These are phyloP conservation scores for Dascillus cervinus DNA, from an alignment of 2,888 invertebrate genomes.

Conservation along the genomic window DNA sequence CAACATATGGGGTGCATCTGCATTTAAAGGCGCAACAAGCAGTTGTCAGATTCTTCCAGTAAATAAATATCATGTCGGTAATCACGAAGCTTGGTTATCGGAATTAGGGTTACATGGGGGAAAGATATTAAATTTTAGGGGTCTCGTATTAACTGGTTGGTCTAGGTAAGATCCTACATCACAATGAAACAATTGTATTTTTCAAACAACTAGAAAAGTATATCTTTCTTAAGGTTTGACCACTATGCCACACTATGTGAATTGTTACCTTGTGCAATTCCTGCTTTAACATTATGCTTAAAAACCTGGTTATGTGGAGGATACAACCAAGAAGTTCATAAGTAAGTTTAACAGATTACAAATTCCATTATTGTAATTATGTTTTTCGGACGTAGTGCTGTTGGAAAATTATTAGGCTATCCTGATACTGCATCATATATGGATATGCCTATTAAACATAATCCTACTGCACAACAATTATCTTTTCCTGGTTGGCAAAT, in stretches of 20 bases:
- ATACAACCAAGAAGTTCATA: conserved; percentile 41
- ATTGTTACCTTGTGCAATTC: conserved; percentile 55
- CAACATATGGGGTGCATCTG: conserved; percentile 69
- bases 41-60: conserved; percentile 60
- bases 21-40: conserved; percentile 82
- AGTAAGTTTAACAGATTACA: conserved; percentile 29
- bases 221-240: conserved; percentile 49
- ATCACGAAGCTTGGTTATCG: conserved; percentile 65
- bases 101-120: conserved; percentile 46
- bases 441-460: conserved; percentile 38
- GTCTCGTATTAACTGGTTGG: conserved; percentile 67
- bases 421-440: conserved; percentile 37
- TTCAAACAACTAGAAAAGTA: background rate
- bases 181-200: conserved; percentile 6
- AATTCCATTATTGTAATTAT: background rate
- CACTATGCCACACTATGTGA: conserved; percentile 68
- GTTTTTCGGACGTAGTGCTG: conserved; percentile 24
- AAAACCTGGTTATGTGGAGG: conserved; percentile 47
- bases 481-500: conserved; percentile 47
- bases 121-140: conserved; percentile 50
- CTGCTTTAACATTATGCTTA: conserved; percentile 55
- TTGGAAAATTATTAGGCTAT: conserved; percentile 40
- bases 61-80: conserved; percentile 63
- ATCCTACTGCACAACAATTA: conserved; percentile 41
- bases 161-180: conserved; percentile 49